Evolutionary conservation across 2,113 vertebrate genomes (phyloP).

Genomic region (Casuarius casuarius): DNA sequence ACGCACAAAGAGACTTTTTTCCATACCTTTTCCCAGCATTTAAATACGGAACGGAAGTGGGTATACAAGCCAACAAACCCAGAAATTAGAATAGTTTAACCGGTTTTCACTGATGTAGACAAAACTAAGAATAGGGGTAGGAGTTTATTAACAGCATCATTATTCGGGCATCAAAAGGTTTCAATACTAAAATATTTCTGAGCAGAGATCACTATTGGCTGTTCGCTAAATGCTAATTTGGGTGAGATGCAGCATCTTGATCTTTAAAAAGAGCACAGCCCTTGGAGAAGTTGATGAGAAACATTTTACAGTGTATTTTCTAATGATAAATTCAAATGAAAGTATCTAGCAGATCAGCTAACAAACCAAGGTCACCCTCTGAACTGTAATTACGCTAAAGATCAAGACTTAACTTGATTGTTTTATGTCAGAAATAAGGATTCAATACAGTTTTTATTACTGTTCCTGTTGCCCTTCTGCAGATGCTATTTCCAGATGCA

Average conservation of each 20-base stretch:
- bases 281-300: constrained; percentile 1
- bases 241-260: constrained; percentile 15
- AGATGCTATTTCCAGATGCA: constrained; percentile 5
- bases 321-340: constrained; percentile 40
- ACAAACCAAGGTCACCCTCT: not conserved
- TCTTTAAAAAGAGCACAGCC: constrained; percentile 20
- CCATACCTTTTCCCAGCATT: not conserved
- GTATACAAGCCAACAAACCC: constrained; percentile 54
- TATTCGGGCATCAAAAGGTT: constrained; percentile 53
- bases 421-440: not conserved
- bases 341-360: constrained; percentile 25
- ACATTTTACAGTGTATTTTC: not conserved
- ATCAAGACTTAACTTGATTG: constrained; percentile 12
- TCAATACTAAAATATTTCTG: constrained; percentile 8
- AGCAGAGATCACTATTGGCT: constrained; percentile 46
- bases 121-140: constrained; percentile 46
- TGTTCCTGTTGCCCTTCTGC: not conserved
- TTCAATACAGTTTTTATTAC: not conserved
- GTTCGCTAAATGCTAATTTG: constrained; percentile 20
- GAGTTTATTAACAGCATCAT: constrained; percentile 31
- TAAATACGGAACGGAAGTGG: not conserved
- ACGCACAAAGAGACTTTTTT: not conserved
- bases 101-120: constrained; percentile 52
- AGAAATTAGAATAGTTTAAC: constrained; percentile 25
- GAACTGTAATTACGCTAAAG: constrained; percentile 44